Percentiles rank a stretch among this genome's conserved stretches.
These are phyloP conservation scores for Phenganax subtilis DNA, from an alignment of 92 coral and sea anemone genomes.

Conservation along the genomic window DNA sequence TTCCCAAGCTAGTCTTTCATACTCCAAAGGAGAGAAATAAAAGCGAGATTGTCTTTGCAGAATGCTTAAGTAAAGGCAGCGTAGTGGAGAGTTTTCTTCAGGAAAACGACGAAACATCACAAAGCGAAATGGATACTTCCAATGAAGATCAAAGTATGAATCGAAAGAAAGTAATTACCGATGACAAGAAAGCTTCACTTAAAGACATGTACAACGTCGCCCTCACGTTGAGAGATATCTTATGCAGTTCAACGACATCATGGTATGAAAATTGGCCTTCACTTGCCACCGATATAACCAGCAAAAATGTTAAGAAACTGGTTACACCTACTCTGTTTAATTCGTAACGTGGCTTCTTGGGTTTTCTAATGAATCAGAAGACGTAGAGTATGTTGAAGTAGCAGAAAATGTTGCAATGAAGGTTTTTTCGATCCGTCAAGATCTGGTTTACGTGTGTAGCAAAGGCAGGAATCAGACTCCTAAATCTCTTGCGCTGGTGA, in stretches of 20 bases:
- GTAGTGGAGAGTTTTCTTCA: too few species aligned
- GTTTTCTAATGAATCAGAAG: constrained; percentile 40
- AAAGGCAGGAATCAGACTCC: constrained; percentile 38
- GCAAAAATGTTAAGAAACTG: constrained; percentile 21
- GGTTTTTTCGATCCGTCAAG: constrained; percentile 42
- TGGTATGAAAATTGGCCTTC: constrained; percentile 51
- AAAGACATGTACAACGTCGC: constrained; percentile 32
- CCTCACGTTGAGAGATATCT: constrained; percentile 12
- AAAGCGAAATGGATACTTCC: too few species aligned
- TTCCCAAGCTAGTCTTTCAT: too few species aligned
- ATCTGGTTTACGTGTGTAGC: constrained; percentile 6
- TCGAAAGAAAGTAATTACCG: too few species aligned
- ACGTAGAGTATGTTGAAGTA: constrained; percentile 29
- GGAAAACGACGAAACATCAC: too few species aligned
- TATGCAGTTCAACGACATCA: neutral
- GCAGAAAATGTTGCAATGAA: constrained; percentile 26
- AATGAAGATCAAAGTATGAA: too few species aligned
- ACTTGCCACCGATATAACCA: constrained; percentile 22
- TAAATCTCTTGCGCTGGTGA: constrained; percentile 40
- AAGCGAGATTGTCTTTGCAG: too few species aligned
- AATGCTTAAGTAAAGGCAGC: too few species aligned
- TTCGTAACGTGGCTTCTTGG: constrained; percentile 47
- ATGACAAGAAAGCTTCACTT: constrained; percentile 5
- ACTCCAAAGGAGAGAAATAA: too few species aligned
- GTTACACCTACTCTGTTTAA: constrained; percentile 39